These are phyloP conservation scores for Catocala sponsa DNA, from an alignment of 2,888 invertebrate genomes.

Conservation along the genomic window DNA sequence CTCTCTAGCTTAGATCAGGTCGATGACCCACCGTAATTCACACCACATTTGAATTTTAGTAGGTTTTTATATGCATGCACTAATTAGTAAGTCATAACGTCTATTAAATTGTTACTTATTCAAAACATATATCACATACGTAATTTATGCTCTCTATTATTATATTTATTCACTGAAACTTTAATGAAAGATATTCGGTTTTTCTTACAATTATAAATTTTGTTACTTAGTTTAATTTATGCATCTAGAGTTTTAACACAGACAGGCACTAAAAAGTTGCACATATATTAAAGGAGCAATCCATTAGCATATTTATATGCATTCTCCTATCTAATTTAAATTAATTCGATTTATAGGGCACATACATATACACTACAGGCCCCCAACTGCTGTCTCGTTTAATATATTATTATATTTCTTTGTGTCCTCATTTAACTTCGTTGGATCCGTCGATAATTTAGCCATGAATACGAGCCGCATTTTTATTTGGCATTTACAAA, in stretches of 20 bases:
- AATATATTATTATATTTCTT: neutral
- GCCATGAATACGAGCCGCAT: slow-evolving; percentile 14
- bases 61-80: slow-evolving; percentile 24
- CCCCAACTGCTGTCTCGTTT: neutral
- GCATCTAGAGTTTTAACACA: too few relatives aligned
- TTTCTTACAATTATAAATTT: too few relatives aligned
- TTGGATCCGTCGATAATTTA: neutral
- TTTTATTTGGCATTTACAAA: slow-evolving; percentile 28
- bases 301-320: neutral
- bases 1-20: slow-evolving; percentile 68
- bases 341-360: neutral
- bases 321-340: neutral
- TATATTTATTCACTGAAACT: neutral
- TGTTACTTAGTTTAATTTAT: too few relatives aligned
- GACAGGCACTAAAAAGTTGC: neutral
- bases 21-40: slow-evolving; percentile 63
- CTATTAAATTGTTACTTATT: slow-evolving; percentile 16
- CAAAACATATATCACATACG: slow-evolving; percentile 4
- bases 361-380: neutral
- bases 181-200: neutral
- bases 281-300: neutral
- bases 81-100: slow-evolving; percentile 23
- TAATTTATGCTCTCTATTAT: slow-evolving; percentile 5
- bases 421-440: slow-evolving; percentile 3
- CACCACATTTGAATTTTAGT: slow-evolving; percentile 47